phyloP scores from a whole-genome alignment of 2,888 invertebrate species.

The Cataglyphis albicans region DNA sequence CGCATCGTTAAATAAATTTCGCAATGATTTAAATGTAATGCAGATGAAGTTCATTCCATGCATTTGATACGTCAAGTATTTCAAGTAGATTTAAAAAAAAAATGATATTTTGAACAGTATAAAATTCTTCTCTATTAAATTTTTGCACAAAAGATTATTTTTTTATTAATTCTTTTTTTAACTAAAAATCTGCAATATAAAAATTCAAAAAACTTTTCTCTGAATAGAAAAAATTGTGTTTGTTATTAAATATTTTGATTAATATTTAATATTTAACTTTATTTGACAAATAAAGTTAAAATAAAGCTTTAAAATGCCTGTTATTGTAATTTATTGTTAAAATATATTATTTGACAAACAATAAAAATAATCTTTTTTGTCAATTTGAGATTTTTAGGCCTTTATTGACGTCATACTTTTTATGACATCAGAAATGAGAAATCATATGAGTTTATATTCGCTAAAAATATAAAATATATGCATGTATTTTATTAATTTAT shows the following conservation, averaged over 20 bases:
- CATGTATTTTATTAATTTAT: background rate
- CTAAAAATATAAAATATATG: background rate
- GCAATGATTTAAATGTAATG: background rate
- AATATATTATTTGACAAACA: background rate
- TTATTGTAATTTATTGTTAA: background rate
- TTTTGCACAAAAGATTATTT: background rate
- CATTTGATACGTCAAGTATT: background rate
- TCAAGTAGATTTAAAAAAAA: slow-evolving; percentile 24
- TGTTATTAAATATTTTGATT: background rate
- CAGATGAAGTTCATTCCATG: background rate
- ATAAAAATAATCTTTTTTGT: background rate
- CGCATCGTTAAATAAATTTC: background rate
- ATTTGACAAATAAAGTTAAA: background rate
- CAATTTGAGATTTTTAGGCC: background rate
- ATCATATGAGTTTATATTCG: background rate
- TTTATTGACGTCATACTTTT: background rate
- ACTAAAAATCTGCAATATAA: background rate
- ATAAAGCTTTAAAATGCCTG: background rate
- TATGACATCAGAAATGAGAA: background rate
- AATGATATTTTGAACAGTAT: background rate
- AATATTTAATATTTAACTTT: slow-evolving; percentile 16
- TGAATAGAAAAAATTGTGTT: background rate
- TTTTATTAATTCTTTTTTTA: background rate
- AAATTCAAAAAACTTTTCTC: background rate
- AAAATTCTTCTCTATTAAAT: background rate